Evolutionary conservation across 2,888 invertebrate species (phyloP), one percentile per base, ranked within the genome.

Genomic region (Syrista parreyssii): DNA sequence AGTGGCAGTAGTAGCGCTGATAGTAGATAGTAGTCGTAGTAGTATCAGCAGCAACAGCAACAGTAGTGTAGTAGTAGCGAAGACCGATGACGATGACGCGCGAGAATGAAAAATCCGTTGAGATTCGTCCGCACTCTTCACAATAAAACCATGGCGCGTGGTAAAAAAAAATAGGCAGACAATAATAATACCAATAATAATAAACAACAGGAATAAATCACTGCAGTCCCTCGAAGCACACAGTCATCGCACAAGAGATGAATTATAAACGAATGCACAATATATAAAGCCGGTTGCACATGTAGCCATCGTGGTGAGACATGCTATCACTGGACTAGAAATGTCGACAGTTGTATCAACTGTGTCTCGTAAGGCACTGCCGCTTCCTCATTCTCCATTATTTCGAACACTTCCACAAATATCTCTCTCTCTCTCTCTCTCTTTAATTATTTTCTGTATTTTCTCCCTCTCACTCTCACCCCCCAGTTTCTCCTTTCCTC

Each of bases 401-500:
- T 55, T 23, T 23, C 55, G 15, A 55, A 55, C 55, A 55, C 55
- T 55, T 55, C 55, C 55, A 55, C 55, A 55, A 55, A 55, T 32
- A 30, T 71, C 55, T 40, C 69, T 75, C 34, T 73, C 35, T 76
- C 36, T 31, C 68, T 15, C 73, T 68, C 35, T 76, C 15, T 69
- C 30, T 36, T 71, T 15, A 36, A 71, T 76, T 73, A 68, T 30
- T 68, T 76, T 68, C 33, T 75, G 76, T 74, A 36, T 31, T 74
- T 68, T 68, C 31, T 73, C 15, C 30, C 30, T n/a, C 74, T 40
- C 74, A 23, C n/a, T 74, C 55, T n/a, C 40, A 15, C 74, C 74
- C 74, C 40, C 74, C 35, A 32, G 35, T 34, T 31, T 12, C 76
- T 31, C 69, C 76, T 73, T 74, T 76, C 69, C 74, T 79, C 74